Conservation (phyloP, 2,113 vertebrate species). For the Bolborhynchus lineola region DNA sequence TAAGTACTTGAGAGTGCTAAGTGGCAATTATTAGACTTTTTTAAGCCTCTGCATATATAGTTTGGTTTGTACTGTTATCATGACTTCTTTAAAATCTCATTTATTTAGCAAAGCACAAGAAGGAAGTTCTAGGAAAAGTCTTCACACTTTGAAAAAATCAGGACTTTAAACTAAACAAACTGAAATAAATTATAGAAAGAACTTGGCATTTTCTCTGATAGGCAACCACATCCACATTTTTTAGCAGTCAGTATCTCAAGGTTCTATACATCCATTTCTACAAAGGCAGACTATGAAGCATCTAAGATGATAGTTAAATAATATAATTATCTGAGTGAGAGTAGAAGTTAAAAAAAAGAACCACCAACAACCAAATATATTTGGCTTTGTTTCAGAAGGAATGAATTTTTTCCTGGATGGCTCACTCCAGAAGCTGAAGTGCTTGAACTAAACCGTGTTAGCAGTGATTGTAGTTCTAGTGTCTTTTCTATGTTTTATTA, state of each 20-base stretch:
- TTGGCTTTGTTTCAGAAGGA: not conserved
- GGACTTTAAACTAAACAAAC: not conserved
- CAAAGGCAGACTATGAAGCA: not conserved
- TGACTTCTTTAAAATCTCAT: not conserved
- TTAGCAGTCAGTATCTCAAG: fast-evolving
- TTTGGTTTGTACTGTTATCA: not conserved
- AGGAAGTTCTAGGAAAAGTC: not conserved
- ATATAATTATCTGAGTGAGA: not conserved
- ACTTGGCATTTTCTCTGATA: not conserved
- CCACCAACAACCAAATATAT: not conserved
- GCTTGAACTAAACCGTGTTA: not conserved
- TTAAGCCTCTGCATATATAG: not conserved
- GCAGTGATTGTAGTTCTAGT: not conserved
- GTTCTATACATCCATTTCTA: not conserved
- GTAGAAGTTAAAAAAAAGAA: not conserved
- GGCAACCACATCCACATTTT: not conserved
- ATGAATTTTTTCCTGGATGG: not conserved
- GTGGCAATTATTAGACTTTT: not conserved
- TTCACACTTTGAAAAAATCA: not conserved
- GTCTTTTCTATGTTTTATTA: conserved; percentile 44
- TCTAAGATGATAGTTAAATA: not conserved
- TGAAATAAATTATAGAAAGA: not conserved
- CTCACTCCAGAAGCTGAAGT: not conserved
- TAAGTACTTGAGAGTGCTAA: not conserved
- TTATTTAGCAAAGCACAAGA: not conserved